phyloP scores from a whole-genome alignment of 2,888 invertebrate genomes.

The Odiellus spinosus region DNA sequence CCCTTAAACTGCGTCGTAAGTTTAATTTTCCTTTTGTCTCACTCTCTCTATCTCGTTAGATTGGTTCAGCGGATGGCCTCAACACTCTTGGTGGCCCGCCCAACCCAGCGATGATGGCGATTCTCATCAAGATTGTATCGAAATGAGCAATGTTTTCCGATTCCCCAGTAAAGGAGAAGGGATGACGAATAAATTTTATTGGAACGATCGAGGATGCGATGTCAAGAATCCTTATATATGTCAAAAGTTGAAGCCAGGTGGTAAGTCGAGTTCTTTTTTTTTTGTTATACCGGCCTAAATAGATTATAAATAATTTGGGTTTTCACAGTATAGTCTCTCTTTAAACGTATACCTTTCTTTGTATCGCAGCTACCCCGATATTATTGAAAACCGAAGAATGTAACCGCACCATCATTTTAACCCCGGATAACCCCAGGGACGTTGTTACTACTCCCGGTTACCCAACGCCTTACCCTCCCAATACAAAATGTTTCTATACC shows the following conservation, averaged over 20 bases:
- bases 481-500: slow-evolving; percentile 47
- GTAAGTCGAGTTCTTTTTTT: slow-evolving; percentile 30
- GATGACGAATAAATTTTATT: slow-evolving; percentile 47
- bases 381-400: slow-evolving; percentile 2
- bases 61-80: slow-evolving; percentile 67
- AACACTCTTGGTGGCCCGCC: slow-evolving; percentile 44
- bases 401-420: slow-evolving; percentile 38
- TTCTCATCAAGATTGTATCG: slow-evolving; percentile 64
- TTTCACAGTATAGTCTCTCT: background rate
- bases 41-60: no score
- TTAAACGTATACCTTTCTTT: background rate
- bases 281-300: background rate
- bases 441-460: slow-evolving; percentile 63
- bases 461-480: slow-evolving; percentile 59
- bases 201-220: slow-evolving; percentile 63
- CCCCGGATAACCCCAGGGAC: slow-evolving; percentile 44
- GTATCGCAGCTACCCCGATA: slow-evolving; percentile 30
- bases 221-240: slow-evolving; percentile 59
- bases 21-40: no score
- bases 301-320: background rate
- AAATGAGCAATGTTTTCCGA: slow-evolving; percentile 49
- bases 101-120: slow-evolving; percentile 71
- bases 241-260: slow-evolving; percentile 48
- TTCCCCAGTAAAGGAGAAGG: slow-evolving; percentile 25
- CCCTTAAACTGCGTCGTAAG: no score